These are phyloP conservation scores for Threskiornis aethiopicus DNA, from an alignment of 2,797 vertebrate genomes.

Conservation along the genomic window DNA sequence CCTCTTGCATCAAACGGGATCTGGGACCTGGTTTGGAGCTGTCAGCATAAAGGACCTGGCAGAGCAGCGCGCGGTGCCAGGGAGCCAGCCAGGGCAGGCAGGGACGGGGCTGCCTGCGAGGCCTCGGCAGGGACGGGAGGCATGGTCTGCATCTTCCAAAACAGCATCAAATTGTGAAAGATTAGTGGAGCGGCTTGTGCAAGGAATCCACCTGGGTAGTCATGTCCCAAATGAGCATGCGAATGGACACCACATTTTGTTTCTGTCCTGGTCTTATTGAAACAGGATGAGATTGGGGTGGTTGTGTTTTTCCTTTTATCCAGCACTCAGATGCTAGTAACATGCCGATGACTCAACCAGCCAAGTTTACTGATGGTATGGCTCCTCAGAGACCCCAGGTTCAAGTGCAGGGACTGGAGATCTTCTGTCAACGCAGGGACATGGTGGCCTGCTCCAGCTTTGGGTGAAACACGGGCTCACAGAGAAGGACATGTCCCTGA, in stretches of 20 bases:
- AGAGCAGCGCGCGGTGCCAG: background rate
- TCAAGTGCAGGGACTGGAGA: background rate
- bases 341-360: rapidly evolving
- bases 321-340: background rate
- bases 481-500: rapidly evolving
- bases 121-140: background rate
- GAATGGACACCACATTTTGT: rapidly evolving
- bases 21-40: background rate
- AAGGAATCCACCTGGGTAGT: background rate
- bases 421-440: background rate
- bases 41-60: background rate
- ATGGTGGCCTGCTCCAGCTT: background rate
- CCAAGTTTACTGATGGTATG: rapidly evolving
- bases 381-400: background rate
- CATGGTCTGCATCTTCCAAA: background rate
- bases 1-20: background rate
- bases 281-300: background rate
- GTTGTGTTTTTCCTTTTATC: background rate
- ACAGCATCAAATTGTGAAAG: background rate
- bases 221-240: rapidly evolving
- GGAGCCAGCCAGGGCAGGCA: background rate
- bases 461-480: background rate
- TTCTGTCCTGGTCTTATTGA: rapidly evolving
- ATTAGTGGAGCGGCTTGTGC: background rate
- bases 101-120: background rate